Evolutionary conservation across 2,113 vertebrate species (phyloP), one percentile per base, ranked within the genome.

Genomic region (Hystrix cristata): DNA sequence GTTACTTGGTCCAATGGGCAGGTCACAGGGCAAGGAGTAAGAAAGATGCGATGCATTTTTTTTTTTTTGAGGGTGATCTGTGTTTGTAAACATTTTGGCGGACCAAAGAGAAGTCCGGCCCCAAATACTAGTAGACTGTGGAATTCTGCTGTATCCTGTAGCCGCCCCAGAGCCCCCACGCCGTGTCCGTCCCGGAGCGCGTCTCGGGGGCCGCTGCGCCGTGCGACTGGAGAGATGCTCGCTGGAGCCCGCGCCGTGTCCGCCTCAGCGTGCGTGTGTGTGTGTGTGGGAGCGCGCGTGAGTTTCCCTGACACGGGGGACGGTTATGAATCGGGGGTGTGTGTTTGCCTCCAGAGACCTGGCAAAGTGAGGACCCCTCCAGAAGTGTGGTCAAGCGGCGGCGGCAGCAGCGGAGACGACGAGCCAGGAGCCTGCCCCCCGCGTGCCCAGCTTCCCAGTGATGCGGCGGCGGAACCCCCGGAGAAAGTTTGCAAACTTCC

Each of bases 401-500:
- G 96, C 76, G 72, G 97, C 62, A n/a, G 96, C 79, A 38, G 91
- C 87, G 80, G 85, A 97, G 96, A 97, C 76, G 84, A 87, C 87
- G 84, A 84, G 95, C 85, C 96, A 60, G 94, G 94, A 97, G 71
- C 92, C 90, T 96, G 57, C 84, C 85, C 90, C 62, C 87, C 87
- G 95, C 59, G 83, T 71, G 84, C 96, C 91, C 97, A 94, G 95
- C 95, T 97, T 97, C 91, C 64, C 97, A 18, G 87, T 80, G 98
- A 93, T 96, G 97, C 96, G 90, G 93, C 96, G 83, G 94, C 87
- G 83, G 96, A 96, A 91, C 80, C 96, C 96, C 74, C 55, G 96
- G 96, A 98, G 93, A 91, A 98, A 98, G 98, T 98, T 98, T 98
- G 97, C 97, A 96, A 97, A 98, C 94, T 74, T 95, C 80, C 95